Conservation (phyloP, 2,113 vertebrate species). For the Hemibates koningsi region DNA sequence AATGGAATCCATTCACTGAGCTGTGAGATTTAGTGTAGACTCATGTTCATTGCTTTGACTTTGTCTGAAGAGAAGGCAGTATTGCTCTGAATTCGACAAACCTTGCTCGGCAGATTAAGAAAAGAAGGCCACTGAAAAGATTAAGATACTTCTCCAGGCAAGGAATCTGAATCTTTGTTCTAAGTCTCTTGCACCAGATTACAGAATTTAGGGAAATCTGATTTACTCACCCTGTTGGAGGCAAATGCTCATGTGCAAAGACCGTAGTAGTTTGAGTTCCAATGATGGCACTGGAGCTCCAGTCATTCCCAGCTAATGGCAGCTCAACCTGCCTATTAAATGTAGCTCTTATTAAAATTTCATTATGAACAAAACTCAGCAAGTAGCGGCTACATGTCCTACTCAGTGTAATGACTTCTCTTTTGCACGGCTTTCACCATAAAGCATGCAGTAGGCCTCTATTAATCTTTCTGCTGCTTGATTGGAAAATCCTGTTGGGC, state of each 20-base stretch:
- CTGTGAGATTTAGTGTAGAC: not conserved
- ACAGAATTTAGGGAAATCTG: not conserved
- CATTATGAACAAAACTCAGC: constrained; percentile 23
- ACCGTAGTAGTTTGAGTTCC: not conserved
- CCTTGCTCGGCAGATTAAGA: not conserved
- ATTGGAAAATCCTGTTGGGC: constrained; percentile 64
- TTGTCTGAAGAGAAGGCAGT: not conserved
- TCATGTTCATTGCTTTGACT: not conserved
- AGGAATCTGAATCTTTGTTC: not conserved
- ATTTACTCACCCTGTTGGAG: not conserved
- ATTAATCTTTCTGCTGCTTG: constrained; percentile 62
- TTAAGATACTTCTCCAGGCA: not conserved
- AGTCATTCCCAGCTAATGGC: not conserved
- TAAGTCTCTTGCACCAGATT: not conserved
- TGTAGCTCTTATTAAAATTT: constrained; percentile 53
- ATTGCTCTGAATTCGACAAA: not conserved
- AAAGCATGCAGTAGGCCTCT: not conserved
- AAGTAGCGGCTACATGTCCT: not conserved
- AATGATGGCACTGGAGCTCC: not conserved
- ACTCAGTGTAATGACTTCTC: not conserved
- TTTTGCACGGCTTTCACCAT: not conserved
- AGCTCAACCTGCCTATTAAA: constrained; percentile 14
- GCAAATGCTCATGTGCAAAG: not conserved
- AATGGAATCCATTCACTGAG: not conserved
- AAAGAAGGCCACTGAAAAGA: not conserved